Base-by-base conservation (phyloP, 2,113 vertebrate genomes). In the Otus sunia region DNA sequence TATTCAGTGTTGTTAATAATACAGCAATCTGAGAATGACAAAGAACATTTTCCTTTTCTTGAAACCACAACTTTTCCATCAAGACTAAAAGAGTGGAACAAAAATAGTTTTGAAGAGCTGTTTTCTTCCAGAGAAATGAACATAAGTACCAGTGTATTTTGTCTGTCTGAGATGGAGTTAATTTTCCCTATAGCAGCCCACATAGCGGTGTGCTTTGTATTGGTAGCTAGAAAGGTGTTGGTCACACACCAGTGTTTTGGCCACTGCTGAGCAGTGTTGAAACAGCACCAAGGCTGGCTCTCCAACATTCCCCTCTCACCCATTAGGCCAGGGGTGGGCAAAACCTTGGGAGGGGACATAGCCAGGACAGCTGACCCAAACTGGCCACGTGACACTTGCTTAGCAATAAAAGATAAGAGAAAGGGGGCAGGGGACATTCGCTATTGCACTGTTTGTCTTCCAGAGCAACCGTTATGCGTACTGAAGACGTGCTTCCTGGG, bases 1-100 rank as follows among this genome's bases (percentile, higher is more conserved):
- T 93, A 91, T 90, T 97, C 49, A 71, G 29, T 86, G 91, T 93
- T 97, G 92, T 96, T 97, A 98, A 95, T 96, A 97, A 96, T 95
- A 97, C 23, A 92, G 59, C 43, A 97, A 97, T 93, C 75, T 94
- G 83, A 96, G 68, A 68, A 91, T 92, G 73, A 96, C 45, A 96
- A 95, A 95, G 49, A 96, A 90, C 37, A 17, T 12, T 72, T 77
- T 37, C 14, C 32, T 77, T 95, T 84, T 80, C 79, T n/a, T 91
- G 95, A 92, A 94, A 90, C 39, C 30, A 77, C 68, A 91, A 62
- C 84, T 90, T 96, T 95, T 93, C 63, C 67, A 86, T 90, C 64
- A 82, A 89, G 77, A 92, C 34, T 72, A 67, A 41, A 94, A 96
- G 67, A 52, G 26, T 12, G 41, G 45, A 89, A 83, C 20, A 94